Evolutionary conservation across 2,888 invertebrate species (phyloP).

Genomic region (Pristionchus entomophagus): DNA sequence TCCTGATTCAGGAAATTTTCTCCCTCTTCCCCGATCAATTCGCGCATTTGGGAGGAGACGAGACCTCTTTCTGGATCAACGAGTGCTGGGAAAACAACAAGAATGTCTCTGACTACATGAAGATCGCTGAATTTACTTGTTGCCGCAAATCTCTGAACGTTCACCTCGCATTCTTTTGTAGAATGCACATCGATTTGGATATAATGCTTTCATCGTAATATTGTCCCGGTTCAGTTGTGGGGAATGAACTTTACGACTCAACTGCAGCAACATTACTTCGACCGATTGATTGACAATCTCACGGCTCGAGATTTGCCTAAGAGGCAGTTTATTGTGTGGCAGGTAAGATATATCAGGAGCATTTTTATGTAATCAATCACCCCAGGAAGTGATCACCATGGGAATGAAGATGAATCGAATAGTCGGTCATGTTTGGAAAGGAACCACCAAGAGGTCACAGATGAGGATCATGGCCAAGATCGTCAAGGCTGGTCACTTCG

Average conservation of each 20-base stretch:
- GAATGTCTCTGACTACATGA: constrained; percentile 48
- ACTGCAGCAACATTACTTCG: constrained; percentile 48
- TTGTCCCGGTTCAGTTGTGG: constrained; percentile 46
- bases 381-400: constrained; percentile 45
- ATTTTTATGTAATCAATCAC: too few species aligned
- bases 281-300: constrained; percentile 44
- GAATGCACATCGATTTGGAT: background rate
- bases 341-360: constrained; percentile 43
- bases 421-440: constrained; percentile 49
- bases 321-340: constrained; percentile 51
- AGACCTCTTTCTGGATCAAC: constrained; percentile 44
- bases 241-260: constrained; percentile 40
- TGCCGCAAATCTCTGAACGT: background rate
- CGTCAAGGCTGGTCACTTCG: constrained; percentile 40
- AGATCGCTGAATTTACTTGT: background rate
- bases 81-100: constrained; percentile 48
- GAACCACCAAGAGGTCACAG: constrained; percentile 38
- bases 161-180: background rate
- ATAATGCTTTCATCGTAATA: background rate
- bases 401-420: constrained; percentile 42
- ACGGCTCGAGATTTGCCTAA: constrained; percentile 47
- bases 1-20: constrained; percentile 41
- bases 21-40: constrained; percentile 45
- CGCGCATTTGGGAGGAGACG: constrained; percentile 49
- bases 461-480: background rate